Evolutionary conservation across 2,113 vertebrate species (phyloP).

Genomic region (Labeo rohita): DNA sequence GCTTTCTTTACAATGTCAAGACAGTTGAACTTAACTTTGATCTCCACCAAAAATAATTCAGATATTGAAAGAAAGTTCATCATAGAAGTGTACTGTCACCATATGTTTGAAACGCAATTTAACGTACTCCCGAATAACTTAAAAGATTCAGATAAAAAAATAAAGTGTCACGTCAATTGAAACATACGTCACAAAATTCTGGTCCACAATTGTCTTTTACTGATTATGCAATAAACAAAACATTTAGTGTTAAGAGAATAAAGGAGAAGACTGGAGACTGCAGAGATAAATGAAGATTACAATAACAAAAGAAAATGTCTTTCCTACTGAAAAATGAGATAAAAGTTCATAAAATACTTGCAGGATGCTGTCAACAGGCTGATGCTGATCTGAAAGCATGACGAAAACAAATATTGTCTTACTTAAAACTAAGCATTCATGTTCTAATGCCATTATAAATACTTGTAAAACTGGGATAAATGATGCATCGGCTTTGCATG

Average conservation of each 20-base stretch:
- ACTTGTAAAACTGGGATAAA: slow-evolving; percentile 26
- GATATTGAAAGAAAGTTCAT: neutral
- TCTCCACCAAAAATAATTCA: neutral
- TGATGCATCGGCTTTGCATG: slow-evolving; percentile 29
- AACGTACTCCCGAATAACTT: neutral
- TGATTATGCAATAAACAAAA: slow-evolving; percentile 89
- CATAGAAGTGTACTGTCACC: neutral
- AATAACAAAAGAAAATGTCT: slow-evolving; percentile 67
- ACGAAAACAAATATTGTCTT: slow-evolving; percentile 39
- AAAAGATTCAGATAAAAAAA: neutral
- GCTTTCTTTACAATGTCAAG: neutral
- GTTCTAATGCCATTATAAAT: slow-evolving; percentile 49
- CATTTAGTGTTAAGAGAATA: slow-evolving; percentile 90
- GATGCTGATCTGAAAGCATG: slow-evolving; percentile 34
- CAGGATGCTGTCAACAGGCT: slow-evolving; percentile 44
- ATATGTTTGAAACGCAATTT: neutral
- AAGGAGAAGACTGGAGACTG: slow-evolving; percentile 77
- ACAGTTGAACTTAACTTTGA: neutral
- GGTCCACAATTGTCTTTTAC: slow-evolving; percentile 92
- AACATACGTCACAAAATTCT: slow-evolving; percentile 67
- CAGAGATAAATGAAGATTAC: slow-evolving; percentile 71
- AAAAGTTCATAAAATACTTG: slow-evolving; percentile 48
- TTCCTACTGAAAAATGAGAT: slow-evolving; percentile 48
- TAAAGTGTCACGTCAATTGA: neutral
- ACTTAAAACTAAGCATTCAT: slow-evolving; percentile 45